Percentiles rank a stretch among this genome's conserved stretches.
These are phyloP conservation scores for Echeneis naucrates DNA, from an alignment of 2,797 vertebrate genomes.

Conservation along the genomic window DNA sequence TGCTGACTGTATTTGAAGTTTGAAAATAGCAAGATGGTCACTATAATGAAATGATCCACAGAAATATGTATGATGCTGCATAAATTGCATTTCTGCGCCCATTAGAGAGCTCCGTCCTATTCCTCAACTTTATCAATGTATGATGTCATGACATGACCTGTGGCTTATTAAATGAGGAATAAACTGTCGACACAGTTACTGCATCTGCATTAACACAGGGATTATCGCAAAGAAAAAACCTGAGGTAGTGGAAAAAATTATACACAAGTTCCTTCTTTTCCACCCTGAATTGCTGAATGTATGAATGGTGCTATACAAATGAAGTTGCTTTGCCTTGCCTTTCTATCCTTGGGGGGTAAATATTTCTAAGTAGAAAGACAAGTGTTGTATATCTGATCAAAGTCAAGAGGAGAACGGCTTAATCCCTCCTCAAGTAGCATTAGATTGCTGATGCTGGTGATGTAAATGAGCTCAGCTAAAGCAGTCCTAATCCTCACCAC, in stretches of 20 bases:
- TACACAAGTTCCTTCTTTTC: constrained; percentile 65
- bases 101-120: constrained; percentile 26
- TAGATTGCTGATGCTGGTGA: constrained; percentile 79
- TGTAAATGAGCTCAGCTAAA: constrained; percentile 82
- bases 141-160: constrained; percentile 61
- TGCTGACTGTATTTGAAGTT: neutral
- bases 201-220: constrained; percentile 59
- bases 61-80: constrained; percentile 31
- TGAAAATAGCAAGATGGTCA: constrained; percentile 32
- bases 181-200: constrained; percentile 53
- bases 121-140: constrained; percentile 49
- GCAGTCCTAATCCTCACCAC: constrained; percentile 76
- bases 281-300: too few species aligned
- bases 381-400: constrained; percentile 82
- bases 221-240: constrained; percentile 74
- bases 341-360: constrained; percentile 70
- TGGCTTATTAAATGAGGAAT: constrained; percentile 54
- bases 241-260: constrained; percentile 68
- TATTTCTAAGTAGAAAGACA: constrained; percentile 80
- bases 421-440: constrained; percentile 83
- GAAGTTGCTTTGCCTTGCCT: too few species aligned
- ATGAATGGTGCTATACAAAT: too few species aligned
- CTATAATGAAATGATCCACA: constrained; percentile 30
- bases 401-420: constrained; percentile 77
- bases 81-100: constrained; percentile 29